Evolutionary conservation across 2,888 invertebrate species (phyloP).

Genomic region (Helicoverpa assulta): DNA sequence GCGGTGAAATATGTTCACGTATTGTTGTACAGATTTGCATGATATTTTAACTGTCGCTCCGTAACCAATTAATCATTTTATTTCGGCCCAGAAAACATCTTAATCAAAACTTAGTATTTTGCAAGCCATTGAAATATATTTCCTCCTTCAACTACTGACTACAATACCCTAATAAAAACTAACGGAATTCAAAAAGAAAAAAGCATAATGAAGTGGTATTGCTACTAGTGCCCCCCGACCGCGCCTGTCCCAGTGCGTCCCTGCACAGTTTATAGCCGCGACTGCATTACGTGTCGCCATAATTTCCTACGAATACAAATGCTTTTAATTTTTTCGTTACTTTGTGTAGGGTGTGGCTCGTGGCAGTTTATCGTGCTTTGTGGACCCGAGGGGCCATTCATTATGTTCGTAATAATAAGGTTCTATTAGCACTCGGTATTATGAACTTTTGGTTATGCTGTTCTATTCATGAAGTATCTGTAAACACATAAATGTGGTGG

Average conservation of each 20-base stretch:
- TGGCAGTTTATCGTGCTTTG: constrained; percentile 20
- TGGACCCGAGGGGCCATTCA: constrained; percentile 13
- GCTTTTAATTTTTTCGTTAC: constrained; percentile 32
- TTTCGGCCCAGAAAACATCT: too few relatives aligned
- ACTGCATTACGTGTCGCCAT: constrained; percentile 21
- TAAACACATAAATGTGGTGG: too few relatives aligned
- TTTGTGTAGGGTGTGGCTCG: constrained; percentile 22
- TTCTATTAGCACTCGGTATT: background rate
- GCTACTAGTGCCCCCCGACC: background rate
- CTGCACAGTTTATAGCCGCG: constrained; percentile 8
- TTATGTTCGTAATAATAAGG: constrained; percentile 14
- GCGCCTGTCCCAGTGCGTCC: background rate
- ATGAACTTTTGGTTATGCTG: background rate
- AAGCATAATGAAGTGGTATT: background rate
- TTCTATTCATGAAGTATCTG: background rate
- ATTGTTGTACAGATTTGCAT: too few relatives aligned
- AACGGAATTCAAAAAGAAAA: background rate
- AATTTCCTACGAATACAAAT: constrained; percentile 21
- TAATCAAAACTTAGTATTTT: too few relatives aligned
- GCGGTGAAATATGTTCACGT: too few relatives aligned
- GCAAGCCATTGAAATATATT: too few relatives aligned
- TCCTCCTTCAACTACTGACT: too few relatives aligned
- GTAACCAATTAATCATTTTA: too few relatives aligned
- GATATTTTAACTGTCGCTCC: too few relatives aligned
- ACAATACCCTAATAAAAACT: too few relatives aligned